phyloP scores from a whole-genome alignment of 1,140 invertebrate genomes.

The Magallana ariakensis region DNA sequence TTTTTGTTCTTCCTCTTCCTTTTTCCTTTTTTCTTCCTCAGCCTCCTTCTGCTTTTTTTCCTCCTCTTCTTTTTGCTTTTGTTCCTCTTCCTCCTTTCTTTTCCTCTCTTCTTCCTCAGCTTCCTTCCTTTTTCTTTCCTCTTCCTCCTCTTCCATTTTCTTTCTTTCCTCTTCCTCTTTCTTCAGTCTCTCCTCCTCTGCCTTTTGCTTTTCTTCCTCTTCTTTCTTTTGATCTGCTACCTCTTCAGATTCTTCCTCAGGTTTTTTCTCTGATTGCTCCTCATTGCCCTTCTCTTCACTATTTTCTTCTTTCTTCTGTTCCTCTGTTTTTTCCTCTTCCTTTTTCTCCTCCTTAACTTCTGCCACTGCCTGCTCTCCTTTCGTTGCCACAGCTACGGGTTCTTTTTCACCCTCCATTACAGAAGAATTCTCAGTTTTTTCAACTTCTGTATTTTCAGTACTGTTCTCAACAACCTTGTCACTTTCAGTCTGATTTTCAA shows the following conservation, averaged over 20 bases:
- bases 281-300: neutral
- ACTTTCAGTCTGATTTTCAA: neutral
- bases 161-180: neutral
- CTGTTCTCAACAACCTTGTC: neutral
- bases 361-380: neutral
- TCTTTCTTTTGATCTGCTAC: slow-evolving; percentile 15
- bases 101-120: slow-evolving; percentile 13
- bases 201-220: neutral
- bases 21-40: neutral
- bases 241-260: neutral
- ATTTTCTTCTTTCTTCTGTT: neutral
- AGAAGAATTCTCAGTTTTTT: neutral
- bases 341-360: slow-evolving; percentile 4
- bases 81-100: slow-evolving; percentile 26
- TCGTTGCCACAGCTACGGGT: neutral
- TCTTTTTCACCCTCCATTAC: neutral
- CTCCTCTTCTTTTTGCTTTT: slow-evolving; percentile 30
- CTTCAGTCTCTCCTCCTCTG: neutral
- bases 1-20: slow-evolving; percentile 13
- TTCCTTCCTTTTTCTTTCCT: slow-evolving; percentile 4
- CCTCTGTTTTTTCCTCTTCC: neutral
- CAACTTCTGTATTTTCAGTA: neutral
- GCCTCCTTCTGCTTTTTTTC: neutral
- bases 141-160: neutral
- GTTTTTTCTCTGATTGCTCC: neutral